Percentiles rank a stretch among this genome's conserved stretches.
These are phyloP conservation scores for Indri indri DNA, from an alignment of 2,113 vertebrate genomes.

Conservation along the genomic window DNA sequence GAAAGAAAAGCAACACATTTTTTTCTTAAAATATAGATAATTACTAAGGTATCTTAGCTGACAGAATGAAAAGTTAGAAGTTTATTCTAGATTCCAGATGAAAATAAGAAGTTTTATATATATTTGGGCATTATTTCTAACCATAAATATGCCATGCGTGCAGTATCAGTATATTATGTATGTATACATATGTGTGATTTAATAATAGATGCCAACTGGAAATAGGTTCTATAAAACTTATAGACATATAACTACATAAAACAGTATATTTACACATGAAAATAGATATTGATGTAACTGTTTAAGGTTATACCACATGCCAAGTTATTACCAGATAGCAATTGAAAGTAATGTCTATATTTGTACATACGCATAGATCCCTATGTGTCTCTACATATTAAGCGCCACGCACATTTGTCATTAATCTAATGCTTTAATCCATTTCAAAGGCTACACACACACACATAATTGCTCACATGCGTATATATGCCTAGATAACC, in stretches of 20 bases:
- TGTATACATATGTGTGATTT: background rate
- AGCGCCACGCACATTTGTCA: background rate
- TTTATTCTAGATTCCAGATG: background rate
- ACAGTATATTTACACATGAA: background rate
- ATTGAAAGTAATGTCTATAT: background rate
- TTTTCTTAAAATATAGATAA: background rate
- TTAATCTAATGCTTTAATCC: background rate
- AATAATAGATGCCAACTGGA: background rate
- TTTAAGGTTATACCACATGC: background rate
- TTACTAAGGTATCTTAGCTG: background rate
- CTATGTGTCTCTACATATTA: background rate
- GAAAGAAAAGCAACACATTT: background rate
- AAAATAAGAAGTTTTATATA: background rate
- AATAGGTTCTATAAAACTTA: constrained; percentile 29
- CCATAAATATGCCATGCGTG: background rate
- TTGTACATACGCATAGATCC: background rate
- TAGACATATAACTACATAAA: background rate
- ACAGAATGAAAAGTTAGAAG: background rate
- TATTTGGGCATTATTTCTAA: background rate
- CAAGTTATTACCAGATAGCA: background rate
- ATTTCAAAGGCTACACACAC: background rate
- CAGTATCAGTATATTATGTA: background rate
- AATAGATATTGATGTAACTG: background rate
- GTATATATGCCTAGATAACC: background rate
- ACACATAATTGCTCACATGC: background rate